Evolutionary conservation across 2,797 vertebrate genomes (phyloP), one percentile per base, ranked within the genome.

Genomic region (Danio choprae): DNA sequence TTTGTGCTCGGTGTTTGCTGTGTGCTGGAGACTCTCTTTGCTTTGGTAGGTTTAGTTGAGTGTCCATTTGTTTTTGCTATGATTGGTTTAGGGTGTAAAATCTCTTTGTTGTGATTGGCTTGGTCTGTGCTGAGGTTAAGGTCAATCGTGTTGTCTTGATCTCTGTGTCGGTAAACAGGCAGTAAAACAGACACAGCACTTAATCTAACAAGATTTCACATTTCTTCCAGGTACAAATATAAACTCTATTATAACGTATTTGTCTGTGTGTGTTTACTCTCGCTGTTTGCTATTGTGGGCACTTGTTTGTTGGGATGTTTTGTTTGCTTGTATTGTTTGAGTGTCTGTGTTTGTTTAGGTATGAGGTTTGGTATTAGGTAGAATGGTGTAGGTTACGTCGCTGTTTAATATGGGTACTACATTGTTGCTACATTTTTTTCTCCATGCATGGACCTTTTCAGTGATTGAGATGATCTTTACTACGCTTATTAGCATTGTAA

Each of bases 181-280:
- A 84, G 82, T 88, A 86, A 90, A 91, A 87, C 87, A 87, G 81
- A 44, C 85, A 75, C 41, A 82, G 80, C 88, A 89, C 88, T 91
- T 87, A 84, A 16, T 15, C 89, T 91, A 89, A 92, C 91, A 87
- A 83, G 84, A 87, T 90, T 89, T 85, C 81, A 84, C 85, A 76
- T 40, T 79, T 79, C 82, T 74, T 67, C 13, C 67, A 87, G 81
- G 62, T 0, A 82, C 79, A 76, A 7, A 70, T 78, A 81, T 79
- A 85, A 83, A 77, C 84, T 68, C 81, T 62, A 79, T 64, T 79
- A 62, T 62, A 71, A 18, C 48, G n/a, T 60, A 11, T 44, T 46
- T 62, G 48, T 67, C 11, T 41, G 12, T 13, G 12, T 63, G 41
- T 43, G 40, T 11, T 77, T 68, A 18, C 20, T 55, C 50, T 51